These are phyloP conservation scores for Octodonta nipae DNA, from an alignment of 2,888 invertebrate species.

Conservation along the genomic window DNA sequence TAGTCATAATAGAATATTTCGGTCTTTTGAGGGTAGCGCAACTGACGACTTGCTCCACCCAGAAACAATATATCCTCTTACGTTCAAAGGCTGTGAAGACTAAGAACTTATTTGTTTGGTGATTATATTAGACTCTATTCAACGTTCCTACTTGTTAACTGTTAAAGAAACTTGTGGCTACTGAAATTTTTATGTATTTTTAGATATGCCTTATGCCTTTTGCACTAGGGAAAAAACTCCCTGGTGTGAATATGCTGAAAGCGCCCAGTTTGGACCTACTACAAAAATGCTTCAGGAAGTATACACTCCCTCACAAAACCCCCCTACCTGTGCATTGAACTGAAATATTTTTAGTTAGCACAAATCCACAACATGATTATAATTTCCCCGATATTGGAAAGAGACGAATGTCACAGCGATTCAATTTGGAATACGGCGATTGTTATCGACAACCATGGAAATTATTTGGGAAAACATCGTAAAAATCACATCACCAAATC, in stretches of 20 bases:
- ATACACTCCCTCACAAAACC: too few relatives aligned
- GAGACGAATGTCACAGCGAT: constrained; percentile 68
- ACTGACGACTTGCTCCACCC: too few relatives aligned
- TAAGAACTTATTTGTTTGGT: too few relatives aligned
- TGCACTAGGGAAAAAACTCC: constrained; percentile 86
- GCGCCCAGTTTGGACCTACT: constrained; percentile 69
- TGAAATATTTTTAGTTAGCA: constrained; percentile 46
- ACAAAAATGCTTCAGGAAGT: constrained; percentile 61
- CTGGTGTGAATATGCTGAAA: constrained; percentile 92
- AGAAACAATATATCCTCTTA: too few relatives aligned
- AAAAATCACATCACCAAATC: constrained; percentile 97
- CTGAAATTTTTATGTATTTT: constrained; percentile 18
- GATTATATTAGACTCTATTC: too few relatives aligned
- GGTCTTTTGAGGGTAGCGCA: too few relatives aligned
- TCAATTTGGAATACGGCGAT: constrained; percentile 91
- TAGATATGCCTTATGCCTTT: constrained; percentile 95
- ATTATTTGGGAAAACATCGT: constrained; percentile 80
- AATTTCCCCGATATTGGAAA: constrained; percentile 84
- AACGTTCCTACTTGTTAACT: too few relatives aligned
- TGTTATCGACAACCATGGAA: constrained; percentile 74
- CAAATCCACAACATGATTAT: constrained; percentile 80
- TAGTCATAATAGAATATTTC: too few relatives aligned
- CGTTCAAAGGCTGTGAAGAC: too few relatives aligned
- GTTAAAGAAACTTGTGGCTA: too few relatives aligned
- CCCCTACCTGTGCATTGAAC: not conserved